Evolutionary conservation across 2,797 vertebrate species (phyloP), one percentile per base, ranked within the genome.

Genomic region (Tympanoctomys barrerae): DNA sequence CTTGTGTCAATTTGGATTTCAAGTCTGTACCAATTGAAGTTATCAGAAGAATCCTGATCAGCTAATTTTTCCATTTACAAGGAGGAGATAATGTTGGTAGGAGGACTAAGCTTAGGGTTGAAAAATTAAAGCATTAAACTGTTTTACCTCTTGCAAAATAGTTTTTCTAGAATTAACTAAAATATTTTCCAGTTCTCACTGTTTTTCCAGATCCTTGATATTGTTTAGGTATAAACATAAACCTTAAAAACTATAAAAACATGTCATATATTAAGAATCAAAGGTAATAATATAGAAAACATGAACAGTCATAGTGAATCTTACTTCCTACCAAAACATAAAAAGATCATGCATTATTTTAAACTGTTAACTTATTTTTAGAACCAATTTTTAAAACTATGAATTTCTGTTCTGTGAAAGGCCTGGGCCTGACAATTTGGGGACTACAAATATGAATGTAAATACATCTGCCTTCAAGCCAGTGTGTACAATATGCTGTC

Each of bases 71-170:
- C 57, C 54, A 54, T 18, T 87, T 84, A 77, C 46, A 73, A 71
- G 24, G 26, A 64, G 36, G 11, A 71, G 79, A 8, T 33, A 92
- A 73, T 39, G 6, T 36, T 33, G 36, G 79, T 13, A 49, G 22
- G 36, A 84, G 2, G 9, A 87, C 46, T 71, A 36, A 21, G 5
- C 6, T 91, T 83, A 36, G 49, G 14, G 39, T 73, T 94, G 88
- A 83, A 95, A 95, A 89, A 87, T 36, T n/a, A 94, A 93, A 95
- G 18, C 36, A 82, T 46, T n/a, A 24, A 36, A 22, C 31, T 59
- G 26, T 78, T 79, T 16, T 85, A 59, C 1, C 36, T 79, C n/a
- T 21, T 52, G 31, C 28, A 94, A 77, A 95, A 79, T 66, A 91
- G 16, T 78, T 31, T 26, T 81, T n/a, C 31, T 71, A 95, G 42